Percentiles rank a stretch among this genome's conserved stretches.
Evolutionary conservation across 2,113 vertebrate genomes (phyloP).

Genomic region (Aythya baeri): DNA sequence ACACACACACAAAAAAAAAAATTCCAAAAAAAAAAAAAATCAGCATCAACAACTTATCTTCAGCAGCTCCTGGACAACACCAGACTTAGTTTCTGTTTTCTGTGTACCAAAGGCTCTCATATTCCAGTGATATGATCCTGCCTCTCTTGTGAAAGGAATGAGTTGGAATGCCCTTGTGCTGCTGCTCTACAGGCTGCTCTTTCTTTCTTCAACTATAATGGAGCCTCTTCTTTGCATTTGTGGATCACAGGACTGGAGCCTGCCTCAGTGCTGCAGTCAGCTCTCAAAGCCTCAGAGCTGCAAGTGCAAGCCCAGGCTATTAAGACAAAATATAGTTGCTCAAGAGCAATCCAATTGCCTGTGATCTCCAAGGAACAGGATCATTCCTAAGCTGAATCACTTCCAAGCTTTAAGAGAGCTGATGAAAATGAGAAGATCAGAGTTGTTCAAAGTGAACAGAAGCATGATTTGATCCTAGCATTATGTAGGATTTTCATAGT

Average conservation of each 20-base stretch:
- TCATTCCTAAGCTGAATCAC: background rate
- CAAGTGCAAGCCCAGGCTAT: background rate
- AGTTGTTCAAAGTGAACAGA: background rate
- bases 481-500: constrained; percentile 4
- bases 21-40: background rate
- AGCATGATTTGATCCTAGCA: background rate
- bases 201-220: background rate
- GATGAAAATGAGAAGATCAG: background rate
- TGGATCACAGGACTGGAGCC: background rate
- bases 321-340: background rate
- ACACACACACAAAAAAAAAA: background rate
- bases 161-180: background rate
- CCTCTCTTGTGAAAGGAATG: background rate
- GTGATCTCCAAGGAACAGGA: background rate
- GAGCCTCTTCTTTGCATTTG: background rate
- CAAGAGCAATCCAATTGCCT: background rate
- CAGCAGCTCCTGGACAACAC: background rate
- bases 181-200: background rate
- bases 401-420: background rate
- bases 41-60: background rate
- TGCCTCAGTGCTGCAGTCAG: background rate
- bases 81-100: background rate
- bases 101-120: background rate
- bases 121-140: background rate
- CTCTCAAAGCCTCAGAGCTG: background rate